Evolutionary conservation across 2,888 invertebrate genomes (phyloP).

Genomic region (Andrena praecox): DNA sequence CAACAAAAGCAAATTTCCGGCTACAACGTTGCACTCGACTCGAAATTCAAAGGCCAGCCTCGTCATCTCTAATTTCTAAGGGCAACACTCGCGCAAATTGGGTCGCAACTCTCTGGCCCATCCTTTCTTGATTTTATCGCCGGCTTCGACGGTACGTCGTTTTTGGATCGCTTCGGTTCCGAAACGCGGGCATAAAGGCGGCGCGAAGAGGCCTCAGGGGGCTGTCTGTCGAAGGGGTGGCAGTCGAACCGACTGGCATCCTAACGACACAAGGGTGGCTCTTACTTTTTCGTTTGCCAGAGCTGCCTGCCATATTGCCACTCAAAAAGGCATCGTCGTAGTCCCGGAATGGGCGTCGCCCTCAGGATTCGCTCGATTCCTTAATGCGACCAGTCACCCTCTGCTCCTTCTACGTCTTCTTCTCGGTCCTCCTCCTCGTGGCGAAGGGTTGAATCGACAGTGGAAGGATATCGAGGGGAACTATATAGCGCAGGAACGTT

Average conservation of each 20-base stretch:
- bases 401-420: conserved; percentile 12
- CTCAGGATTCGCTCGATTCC: conserved; percentile 62
- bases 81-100: not conserved
- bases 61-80: not conserved
- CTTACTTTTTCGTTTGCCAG: conserved; percentile 67
- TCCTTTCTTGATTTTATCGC: conserved; percentile 36
- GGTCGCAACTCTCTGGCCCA: not conserved
- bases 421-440: not conserved
- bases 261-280: conserved; percentile 65
- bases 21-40: not conserved
- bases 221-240: conserved; percentile 34
- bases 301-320: conserved; percentile 71
- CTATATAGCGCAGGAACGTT: conserved; percentile 31
- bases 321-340: conserved; percentile 73
- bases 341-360: conserved; percentile 62
- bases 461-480: conserved; percentile 28
- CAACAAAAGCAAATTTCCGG: not conserved
- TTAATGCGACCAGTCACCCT: conserved; percentile 58
- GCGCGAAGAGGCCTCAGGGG: conserved; percentile 29
- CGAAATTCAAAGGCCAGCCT: not conserved
- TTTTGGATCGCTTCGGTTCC: conserved; percentile 26
- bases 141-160: conserved; percentile 15
- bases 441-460: conserved; percentile 39
- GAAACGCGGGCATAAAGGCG: conserved; percentile 42
- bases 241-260: conserved; percentile 46